Base-by-base conservation (phyloP, 2,113 vertebrate species). In the Phaethornis superciliosus region DNA sequence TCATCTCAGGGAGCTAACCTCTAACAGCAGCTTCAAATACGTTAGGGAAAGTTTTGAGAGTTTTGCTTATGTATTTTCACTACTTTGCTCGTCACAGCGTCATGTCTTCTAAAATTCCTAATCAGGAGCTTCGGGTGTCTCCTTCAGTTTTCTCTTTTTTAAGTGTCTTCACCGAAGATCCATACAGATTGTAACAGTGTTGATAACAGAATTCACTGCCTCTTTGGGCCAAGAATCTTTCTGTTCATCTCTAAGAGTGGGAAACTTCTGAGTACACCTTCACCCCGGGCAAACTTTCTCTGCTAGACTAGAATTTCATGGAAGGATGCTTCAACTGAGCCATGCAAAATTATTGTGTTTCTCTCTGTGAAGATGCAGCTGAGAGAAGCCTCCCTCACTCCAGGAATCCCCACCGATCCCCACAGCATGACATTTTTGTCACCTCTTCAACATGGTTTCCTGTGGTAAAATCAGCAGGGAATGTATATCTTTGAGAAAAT, bases 381-480 rank as follows among this genome's bases (percentile, higher is more conserved):
- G 81, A 65, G 51, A 92, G 82, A 91, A 70, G 40, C 35, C 67
- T 93, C 12, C 0, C 88, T 94, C 94, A 78, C 91, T 55, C 91
- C 94, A 83, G 94, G 93, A 77, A 71, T 68, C 85, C 70, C 80
- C 72, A 88, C 68, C 3, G 0, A 60, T 88, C 74, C 91, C 87
- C 92, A 78, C 54, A 92, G 65, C 52, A n/a, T 54, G 89, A 86
- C 64, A 51, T 71, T 94, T 91, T 89, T 93, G 71, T 91, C 94
- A 84, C 82, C 64, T 91, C 79, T 90, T 77, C 55, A 88, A 52
- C 2, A 0, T 55, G n/a, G 33, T 52, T 88, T 97, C 93, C 72
- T 49, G 72, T 88, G 75, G 79, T 82, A 94, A 85, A 92, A 95
- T 46, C 93, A 92, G 91, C 81, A 88, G 93, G 94, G 79, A 88